Base-by-base conservation (phyloP, 2,888 invertebrate genomes). In the Uropetala carovei region DNA sequence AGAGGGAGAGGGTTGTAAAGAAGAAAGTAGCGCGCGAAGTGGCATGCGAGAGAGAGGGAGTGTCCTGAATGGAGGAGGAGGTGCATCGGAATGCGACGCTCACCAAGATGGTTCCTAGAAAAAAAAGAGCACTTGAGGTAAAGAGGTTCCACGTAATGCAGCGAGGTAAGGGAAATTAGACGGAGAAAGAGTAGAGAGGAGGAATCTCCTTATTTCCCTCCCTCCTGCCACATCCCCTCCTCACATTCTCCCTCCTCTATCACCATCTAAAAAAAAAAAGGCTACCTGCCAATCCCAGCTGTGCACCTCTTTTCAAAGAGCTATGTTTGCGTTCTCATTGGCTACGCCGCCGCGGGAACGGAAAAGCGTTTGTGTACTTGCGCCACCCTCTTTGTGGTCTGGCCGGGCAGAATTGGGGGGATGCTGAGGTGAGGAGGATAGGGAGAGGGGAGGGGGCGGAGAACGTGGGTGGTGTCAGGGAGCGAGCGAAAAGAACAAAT, bases 321-420 rank as follows among this genome's bases (percentile, higher is more conserved):
- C 83, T 27, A 0, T 57, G 56, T 83, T 83, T 56, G 83, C 16
- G 83, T 43, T 83, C 10, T 16, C 43, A 83, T 83, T 18, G 83
- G 82, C 30, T 13, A 43, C 82, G 43, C 82, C 82, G 82, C 82
- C 13, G 27, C 30, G 30, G 83, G 64, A n/a, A 4, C 5, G 18
- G 64, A 64, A 83, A n/a, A 43, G 83, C 56, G 56, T 56, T 57
- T 83, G 83, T 83, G 43, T 83, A 75, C 18, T 27, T 11, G 75
- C 5, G 75, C 22, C 75, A 75, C 75, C 75, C 75, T 75, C 27
- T 75, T 14, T 27, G 43, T 43, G 43, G 43, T 43, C 43, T 43
- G 43, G 43, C 43, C 43, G 43, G 43, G 43, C 43, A 3, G 43
- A 43, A 43, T 43, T 43, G 43, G 1, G 43, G 43, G 5, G 43